Evolutionary conservation across 2,888 invertebrate genomes (phyloP).

Genomic region (Trichopria drosophilae): DNA sequence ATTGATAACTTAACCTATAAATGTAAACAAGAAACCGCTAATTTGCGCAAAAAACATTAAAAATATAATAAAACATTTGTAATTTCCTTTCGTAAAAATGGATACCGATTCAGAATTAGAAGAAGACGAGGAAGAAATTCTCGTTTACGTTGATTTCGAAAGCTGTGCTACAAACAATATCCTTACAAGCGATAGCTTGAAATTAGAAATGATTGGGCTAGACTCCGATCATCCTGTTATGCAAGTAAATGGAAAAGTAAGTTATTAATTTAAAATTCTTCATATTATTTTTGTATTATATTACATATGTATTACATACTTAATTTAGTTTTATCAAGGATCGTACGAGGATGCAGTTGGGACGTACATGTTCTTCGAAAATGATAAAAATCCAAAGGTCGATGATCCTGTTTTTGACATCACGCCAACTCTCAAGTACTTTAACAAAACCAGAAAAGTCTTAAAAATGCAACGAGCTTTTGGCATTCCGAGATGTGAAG

Average conservation of each 20-base stretch:
- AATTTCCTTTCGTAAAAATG: conserved; percentile 4
- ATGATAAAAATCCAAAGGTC: conserved; percentile 59
- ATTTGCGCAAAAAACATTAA: not conserved
- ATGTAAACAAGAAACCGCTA: not conserved
- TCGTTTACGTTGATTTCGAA: conserved; percentile 66
- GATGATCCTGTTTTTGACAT: conserved; percentile 60
- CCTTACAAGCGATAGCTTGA: conserved; percentile 61
- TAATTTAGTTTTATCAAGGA: conserved; percentile 62
- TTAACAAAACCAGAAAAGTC: conserved; percentile 68
- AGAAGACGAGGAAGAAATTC: conserved; percentile 64
- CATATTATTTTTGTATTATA: not conserved
- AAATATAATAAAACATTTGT: not conserved
- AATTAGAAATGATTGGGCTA: conserved; percentile 65
- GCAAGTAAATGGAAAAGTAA: conserved; percentile 70
- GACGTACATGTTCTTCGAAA: conserved; percentile 75
- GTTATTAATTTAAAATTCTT: conserved; percentile 36
- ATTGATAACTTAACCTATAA: not conserved
- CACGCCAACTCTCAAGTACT: conserved; percentile 65
- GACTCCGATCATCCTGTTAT: conserved; percentile 67
- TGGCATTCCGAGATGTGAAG: conserved; percentile 59
- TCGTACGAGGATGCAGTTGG: conserved; percentile 71
- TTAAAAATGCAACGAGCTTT: conserved; percentile 71
- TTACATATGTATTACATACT: not conserved
- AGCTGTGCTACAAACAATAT: conserved; percentile 58
- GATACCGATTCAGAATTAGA: conserved; percentile 42